Percentiles rank a stretch among this genome's conserved stretches.
phyloP scores from a whole-genome alignment of 2,888 invertebrate genomes.

The Lasioglossum pauxillum region DNA sequence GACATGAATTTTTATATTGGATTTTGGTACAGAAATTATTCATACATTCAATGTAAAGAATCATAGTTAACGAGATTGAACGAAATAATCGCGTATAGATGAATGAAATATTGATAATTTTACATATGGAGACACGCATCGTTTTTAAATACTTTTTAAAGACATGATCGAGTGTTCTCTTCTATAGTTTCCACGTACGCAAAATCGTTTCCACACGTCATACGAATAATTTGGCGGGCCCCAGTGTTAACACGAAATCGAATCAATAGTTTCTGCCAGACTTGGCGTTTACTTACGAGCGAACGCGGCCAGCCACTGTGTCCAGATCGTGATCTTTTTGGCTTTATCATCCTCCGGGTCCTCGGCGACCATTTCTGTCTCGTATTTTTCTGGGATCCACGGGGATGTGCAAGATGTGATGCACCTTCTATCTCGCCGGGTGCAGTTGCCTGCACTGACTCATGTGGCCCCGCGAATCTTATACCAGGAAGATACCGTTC shows the following conservation, averaged over 20 bases:
- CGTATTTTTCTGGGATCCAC: neutral
- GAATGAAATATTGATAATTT: neutral
- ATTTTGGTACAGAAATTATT: neutral
- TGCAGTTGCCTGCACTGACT: conserved; percentile 40
- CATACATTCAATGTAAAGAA: neutral
- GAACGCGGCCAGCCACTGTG: conserved; percentile 76
- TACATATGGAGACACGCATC: neutral
- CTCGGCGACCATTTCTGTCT: conserved; percentile 48
- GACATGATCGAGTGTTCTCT: neutral
- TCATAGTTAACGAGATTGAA: neutral
- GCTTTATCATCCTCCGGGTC: conserved; percentile 39
- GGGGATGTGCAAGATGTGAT: conserved; percentile 14
- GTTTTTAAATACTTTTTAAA: neutral
- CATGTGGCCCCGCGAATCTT: conserved; percentile 35
- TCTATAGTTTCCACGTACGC: neutral
- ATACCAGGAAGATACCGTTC: conserved; percentile 43
- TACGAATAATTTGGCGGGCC: neutral
- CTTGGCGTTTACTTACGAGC: conserved; percentile 66
- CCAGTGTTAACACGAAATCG: neutral
- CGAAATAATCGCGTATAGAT: neutral
- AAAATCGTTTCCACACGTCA: neutral
- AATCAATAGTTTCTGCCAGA: neutral
- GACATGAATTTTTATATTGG: neutral
- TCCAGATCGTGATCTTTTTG: conserved; percentile 61
- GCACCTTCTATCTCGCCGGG: conserved; percentile 24